Base-by-base conservation (phyloP, 2,113 vertebrate species). In the Silurus glanis region DNA sequence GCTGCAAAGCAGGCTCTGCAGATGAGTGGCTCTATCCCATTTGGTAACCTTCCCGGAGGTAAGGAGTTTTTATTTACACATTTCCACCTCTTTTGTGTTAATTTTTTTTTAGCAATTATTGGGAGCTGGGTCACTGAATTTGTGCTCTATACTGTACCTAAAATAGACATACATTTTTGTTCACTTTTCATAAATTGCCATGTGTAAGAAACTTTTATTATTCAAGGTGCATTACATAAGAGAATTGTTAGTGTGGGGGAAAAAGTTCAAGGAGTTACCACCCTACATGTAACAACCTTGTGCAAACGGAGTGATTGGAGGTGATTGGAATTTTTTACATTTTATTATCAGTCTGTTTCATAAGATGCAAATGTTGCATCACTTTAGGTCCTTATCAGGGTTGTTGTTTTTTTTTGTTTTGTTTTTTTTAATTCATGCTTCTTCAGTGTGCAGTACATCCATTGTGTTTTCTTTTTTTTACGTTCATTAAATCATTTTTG, bases 1-100 rank as follows among this genome's bases (percentile, higher is more conserved):
- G 98, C 98, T 81, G 98, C 98, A 67, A 97, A 99, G 87, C 98
- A 99, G 89, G 98, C 98, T 56, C 92, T 99, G 47, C 98, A 99
- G 90, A 99, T 99, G 98, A 99, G 97, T 0, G 97, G 98, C 0
- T 97, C 97, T 83, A 94, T 98, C 88, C 95, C 97, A 53, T 98
- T 99, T 91, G 97, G 97, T 88, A 97, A 96, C 93, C 96, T 98
- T 75, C 92, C 96, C 92, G 85, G 91, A 84, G 89, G 92, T 83
- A 79, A 79, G 78, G 95, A 95, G 8, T 14, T 45, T 69, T 2
- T 66, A 9, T 16, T 25, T 6, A 3, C 5, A 2, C 67, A 13
- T 28, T 0, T 59, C 8, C 49, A 6, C 14, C 45, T 28, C 21
- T 23, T 37, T 4, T 59, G 23, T 19, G 9, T 10, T 56, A 28